These are phyloP conservation scores for Clarias fuscus DNA, from an alignment of 2,797 vertebrate genomes.

Conservation along the genomic window DNA sequence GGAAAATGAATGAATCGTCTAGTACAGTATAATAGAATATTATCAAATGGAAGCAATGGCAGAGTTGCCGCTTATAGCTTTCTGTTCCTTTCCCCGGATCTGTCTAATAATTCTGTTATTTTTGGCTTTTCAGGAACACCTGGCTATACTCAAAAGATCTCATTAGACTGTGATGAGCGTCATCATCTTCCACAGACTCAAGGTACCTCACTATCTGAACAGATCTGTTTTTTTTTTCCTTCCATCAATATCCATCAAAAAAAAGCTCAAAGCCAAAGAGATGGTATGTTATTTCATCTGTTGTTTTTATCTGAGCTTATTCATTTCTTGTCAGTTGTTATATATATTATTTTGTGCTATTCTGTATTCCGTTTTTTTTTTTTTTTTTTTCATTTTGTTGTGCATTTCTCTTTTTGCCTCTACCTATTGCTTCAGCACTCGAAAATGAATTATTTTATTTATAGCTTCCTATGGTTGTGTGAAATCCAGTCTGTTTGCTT, in stretches of 20 bases:
- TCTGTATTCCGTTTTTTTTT: neutral
- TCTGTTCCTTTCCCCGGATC: constrained; percentile 12
- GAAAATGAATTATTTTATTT: constrained; percentile 22
- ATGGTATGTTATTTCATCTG: neutral
- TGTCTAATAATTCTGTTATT: constrained; percentile 56
- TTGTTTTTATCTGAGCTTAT: constrained; percentile 27
- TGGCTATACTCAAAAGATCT: constrained; percentile 74
- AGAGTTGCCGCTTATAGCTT: neutral
- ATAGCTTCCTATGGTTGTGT: constrained; percentile 6
- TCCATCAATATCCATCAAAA: constrained; percentile 1
- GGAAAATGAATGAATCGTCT: neutral
- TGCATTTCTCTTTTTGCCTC: neutral
- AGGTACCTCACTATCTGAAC: constrained; percentile 71
- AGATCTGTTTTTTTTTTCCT: neutral
- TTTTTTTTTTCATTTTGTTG: neutral
- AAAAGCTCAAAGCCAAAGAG: neutral
- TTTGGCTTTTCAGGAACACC: constrained; percentile 73
- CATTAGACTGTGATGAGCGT: constrained; percentile 80
- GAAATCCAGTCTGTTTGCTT: neutral
- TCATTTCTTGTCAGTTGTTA: constrained; percentile 22
- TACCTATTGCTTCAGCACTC: neutral
- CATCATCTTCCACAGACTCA: constrained; percentile 72
- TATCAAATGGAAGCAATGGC: neutral
- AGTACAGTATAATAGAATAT: neutral
- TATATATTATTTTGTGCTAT: constrained; percentile 1